Percentiles rank a stretch among this genome's conserved stretches.
Conservation (phyloP, 2,113 vertebrate genomes). For the Egretta garzetta region DNA sequence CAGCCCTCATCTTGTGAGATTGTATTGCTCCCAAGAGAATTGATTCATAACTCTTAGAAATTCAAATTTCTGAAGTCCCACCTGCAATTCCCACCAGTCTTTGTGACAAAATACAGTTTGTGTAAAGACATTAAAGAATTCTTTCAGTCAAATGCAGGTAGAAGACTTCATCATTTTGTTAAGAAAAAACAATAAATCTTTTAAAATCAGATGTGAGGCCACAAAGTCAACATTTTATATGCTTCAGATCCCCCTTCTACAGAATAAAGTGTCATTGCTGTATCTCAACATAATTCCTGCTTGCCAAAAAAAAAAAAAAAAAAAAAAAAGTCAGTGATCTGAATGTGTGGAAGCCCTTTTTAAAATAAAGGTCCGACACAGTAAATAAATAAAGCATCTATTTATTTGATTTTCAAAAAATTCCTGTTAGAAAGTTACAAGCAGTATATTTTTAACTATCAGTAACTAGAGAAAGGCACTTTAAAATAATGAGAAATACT, state of each 20-base stretch:
- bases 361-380: neutral
- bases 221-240: neutral
- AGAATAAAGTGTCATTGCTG: neutral
- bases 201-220: neutral
- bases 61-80: neutral
- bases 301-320: neutral
- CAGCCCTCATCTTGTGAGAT: neutral
- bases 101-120: neutral
- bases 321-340: neutral
- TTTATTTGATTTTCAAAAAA: neutral
- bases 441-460: neutral
- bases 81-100: neutral
- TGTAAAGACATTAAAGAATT: neutral
- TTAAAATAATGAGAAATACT: conserved; percentile 10
- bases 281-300: neutral
- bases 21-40: neutral
- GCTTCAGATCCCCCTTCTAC: neutral
- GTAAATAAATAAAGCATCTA: neutral
- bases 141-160: neutral
- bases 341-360: neutral
- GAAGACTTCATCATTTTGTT: neutral
- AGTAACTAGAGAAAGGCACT: neutral
- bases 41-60: neutral
- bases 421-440: neutral
- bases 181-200: neutral